Evolutionary conservation across 2,113 vertebrate species (phyloP), one percentile per base, ranked within the genome.

Genomic region (Hylia prasina): DNA sequence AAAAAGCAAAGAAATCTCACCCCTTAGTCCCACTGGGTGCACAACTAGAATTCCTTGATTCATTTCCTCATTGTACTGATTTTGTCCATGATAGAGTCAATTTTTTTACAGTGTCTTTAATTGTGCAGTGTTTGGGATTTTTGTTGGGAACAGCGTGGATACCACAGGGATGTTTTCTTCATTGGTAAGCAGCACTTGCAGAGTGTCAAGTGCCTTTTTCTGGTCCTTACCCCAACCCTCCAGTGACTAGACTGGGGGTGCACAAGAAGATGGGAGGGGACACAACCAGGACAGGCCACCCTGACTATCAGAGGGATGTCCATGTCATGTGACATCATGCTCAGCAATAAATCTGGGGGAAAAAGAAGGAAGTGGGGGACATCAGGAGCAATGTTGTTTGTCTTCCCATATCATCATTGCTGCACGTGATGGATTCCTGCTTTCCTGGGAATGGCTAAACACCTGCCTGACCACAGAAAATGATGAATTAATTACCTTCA

Each of bases 211-310:
- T n/a, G 31, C 3, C 17, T 63, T 48, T 71, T 76, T 33, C 47
- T 76, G 33, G 1, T 57, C 44, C 57, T 40, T 21, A 23, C 2
- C 1, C 11, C 3, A 10, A 7, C 7, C 19, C 15, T 42, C 18
- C 15, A 57, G 24, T 0, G 1, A 66, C 17, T 1, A 48, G 47
- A 15, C 18, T 42, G 30, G 11, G 17, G 6, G 1, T 44, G 15
- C 18, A 53, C 37, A 66, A 48, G 71, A 31, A 53, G 6, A 3
- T 57, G 27, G 30, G 20, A 77, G 8, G 22, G 22, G 27, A 50
- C 14, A 60, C 22, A 47, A 40, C 20, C 7, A 9, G 71, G 23
- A 86, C 11, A 71, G 27, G 4, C 37, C 35, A 60, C 23, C 9
- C 4, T 31, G 21, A 19, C 12, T 65, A 44, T 16, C 15, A 42